phyloP scores from a whole-genome alignment of 1,140 invertebrate species.

The Mizuhopecten yessoensis region DNA sequence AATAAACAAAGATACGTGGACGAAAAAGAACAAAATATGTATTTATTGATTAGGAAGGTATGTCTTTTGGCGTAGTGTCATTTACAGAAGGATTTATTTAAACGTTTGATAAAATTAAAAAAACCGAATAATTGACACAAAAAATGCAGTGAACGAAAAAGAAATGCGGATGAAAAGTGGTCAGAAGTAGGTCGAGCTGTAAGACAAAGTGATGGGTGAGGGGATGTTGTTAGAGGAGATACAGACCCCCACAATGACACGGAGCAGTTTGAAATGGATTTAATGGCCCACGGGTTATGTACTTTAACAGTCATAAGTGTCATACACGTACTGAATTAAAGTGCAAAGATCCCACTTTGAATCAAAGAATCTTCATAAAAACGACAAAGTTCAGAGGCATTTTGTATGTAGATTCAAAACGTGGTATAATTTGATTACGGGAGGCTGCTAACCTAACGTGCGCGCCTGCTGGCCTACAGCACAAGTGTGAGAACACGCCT shows the following conservation, averaged over 20 bases:
- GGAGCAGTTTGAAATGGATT: not conserved
- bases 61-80: too few relatives aligned
- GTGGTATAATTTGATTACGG: too few relatives aligned
- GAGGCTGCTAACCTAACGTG: too few relatives aligned
- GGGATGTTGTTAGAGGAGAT: not conserved
- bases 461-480: too few relatives aligned
- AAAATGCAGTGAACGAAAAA: too few relatives aligned
- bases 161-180: too few relatives aligned
- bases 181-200: too few relatives aligned
- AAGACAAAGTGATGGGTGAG: not conserved
- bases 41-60: too few relatives aligned
- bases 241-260: not conserved
- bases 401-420: too few relatives aligned
- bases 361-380: not conserved
- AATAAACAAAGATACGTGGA: not conserved
- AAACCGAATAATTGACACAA: too few relatives aligned
- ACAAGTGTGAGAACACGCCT: not conserved
- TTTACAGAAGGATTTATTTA: too few relatives aligned
- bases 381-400: not conserved
- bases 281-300: not conserved
- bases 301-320: conserved; percentile 14
- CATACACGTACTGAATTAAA: not conserved
- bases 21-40: not conserved
- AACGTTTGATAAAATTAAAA: too few relatives aligned
- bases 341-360: not conserved